Base-by-base conservation (phyloP, 1,140 invertebrate genomes). In the Apis florea region DNA sequence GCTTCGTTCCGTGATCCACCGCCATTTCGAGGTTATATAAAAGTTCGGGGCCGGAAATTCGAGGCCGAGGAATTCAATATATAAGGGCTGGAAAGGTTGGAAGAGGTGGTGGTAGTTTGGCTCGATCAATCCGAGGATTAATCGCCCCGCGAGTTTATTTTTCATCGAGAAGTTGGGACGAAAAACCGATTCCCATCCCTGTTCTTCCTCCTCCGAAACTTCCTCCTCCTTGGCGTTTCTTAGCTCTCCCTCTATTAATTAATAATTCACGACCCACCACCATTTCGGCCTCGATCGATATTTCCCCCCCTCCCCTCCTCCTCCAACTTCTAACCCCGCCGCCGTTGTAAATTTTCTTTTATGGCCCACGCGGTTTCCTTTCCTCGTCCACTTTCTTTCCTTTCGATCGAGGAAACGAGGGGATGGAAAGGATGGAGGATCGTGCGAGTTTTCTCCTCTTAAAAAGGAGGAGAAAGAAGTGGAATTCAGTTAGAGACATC, bases 211-310 rank as follows among this genome's bases (percentile, higher is more conserved):
- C 21, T 17, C 0, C 9, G 51, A 81, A 75, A 19, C 68, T 68
- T 21, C 24, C 31, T 17, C 15, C 12, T n/a, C n/a, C n/a, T n/a
- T n/a, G n/a, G n/a, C 54, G 76, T 79, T 81, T 81, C 72, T 81
- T 81, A 51, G 63, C 79, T n/a, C 24, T 75, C 79, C 49, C 40
- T 81, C 71, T 81, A 75, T 81, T 81, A 81, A 81, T 81, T 81
- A 81, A 81, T 81, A 75, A 81, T 81, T 81, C 72, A 81, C 72
- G 53, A 47, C 47, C 71, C 72, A 68, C 59, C 15, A 1, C n/a
- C 21, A 11, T 10, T 15, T 26, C 26, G 15, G 15, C 17, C n/a
- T 9, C 49, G 49, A 64, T 72, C 68, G 51, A 72, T 79, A 72
- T 71, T 64, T 64, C 26, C 69, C 24, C 3, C 31, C 75, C 69